Evolutionary conservation across 2,888 invertebrate genomes (phyloP).

Genomic region (Quadroppia sp.): DNA sequence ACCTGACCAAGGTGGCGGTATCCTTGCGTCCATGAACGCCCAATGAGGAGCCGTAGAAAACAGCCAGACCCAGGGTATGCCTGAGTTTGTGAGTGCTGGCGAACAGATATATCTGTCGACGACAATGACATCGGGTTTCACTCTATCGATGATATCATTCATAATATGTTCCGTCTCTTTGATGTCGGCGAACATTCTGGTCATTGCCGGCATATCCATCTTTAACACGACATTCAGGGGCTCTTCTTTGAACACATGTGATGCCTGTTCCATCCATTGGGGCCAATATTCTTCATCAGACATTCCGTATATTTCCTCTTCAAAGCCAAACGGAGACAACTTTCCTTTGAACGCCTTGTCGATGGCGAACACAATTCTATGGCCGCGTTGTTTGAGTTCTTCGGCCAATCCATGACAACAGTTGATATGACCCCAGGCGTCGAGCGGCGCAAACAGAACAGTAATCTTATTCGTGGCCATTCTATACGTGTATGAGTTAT

Average conservation of each 20-base stretch:
- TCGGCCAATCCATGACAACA: slow-evolving; percentile 23
- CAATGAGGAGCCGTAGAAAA: slow-evolving; percentile 20
- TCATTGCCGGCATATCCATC: background rate
- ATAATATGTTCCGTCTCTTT: too few relatives aligned
- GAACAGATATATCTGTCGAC: slow-evolving; percentile 4
- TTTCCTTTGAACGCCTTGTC: slow-evolving; percentile 1
- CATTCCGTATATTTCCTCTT: slow-evolving; percentile 12
- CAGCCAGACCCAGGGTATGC: slow-evolving; percentile 34
- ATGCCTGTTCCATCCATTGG: background rate
- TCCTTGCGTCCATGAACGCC: background rate
- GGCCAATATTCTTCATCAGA: background rate
- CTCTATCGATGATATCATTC: background rate
- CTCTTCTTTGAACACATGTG: background rate
- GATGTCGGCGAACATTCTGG: background rate
- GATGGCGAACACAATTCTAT: slow-evolving; percentile 27
- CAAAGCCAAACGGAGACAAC: slow-evolving; percentile 5
- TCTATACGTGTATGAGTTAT: too few relatives aligned
- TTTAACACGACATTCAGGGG: background rate
- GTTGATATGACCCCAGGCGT: slow-evolving; percentile 35
- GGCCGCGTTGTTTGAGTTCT: slow-evolving; percentile 3
- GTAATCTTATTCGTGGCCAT: slow-evolving; percentile 15
- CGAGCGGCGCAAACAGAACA: slow-evolving; percentile 31
- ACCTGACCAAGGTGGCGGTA: slow-evolving; percentile 22
- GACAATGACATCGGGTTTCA: slow-evolving; percentile 36
- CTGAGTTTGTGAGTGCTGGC: slow-evolving; percentile 16